These are phyloP conservation scores for Ursus arctos DNA, from an alignment of 2,113 vertebrate genomes.

Conservation along the genomic window DNA sequence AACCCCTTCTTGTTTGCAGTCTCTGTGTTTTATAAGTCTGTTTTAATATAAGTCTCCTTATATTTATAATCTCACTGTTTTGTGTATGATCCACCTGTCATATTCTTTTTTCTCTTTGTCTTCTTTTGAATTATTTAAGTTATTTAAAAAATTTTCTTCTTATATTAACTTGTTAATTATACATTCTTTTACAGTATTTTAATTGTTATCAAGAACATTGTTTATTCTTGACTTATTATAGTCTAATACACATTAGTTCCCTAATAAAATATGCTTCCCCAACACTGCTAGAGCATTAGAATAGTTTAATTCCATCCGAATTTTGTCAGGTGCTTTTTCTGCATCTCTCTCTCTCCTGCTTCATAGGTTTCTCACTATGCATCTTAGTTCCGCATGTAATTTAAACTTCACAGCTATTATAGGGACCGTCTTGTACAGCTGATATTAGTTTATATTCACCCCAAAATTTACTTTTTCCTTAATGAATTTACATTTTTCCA, in stretches of 20 bases:
- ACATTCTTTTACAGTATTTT: neutral
- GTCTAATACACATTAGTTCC: neutral
- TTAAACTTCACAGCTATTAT: neutral
- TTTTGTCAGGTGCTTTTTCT: neutral
- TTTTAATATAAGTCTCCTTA: too few relatives aligned
- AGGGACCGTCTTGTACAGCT: neutral
- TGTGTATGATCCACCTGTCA: neutral
- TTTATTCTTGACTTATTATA: neutral
- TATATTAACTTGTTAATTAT: neutral
- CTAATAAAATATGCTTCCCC: neutral
- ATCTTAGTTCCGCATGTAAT: neutral
- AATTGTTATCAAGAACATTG: neutral
- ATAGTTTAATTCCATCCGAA: neutral
- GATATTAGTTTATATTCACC: neutral
- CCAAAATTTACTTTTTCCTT: neutral
- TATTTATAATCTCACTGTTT: neutral
- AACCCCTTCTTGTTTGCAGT: neutral
- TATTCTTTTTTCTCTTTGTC: neutral
- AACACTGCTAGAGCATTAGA: neutral
- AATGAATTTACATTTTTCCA: neutral
- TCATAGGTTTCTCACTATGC: neutral
- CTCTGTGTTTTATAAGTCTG: too few relatives aligned
- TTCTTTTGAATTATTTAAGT: constrained; percentile 20
- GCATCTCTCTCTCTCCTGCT: neutral
- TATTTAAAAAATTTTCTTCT: neutral